These are phyloP conservation scores for Nylanderia fulva DNA, from an alignment of 1,140 invertebrate genomes.

Conservation along the genomic window DNA sequence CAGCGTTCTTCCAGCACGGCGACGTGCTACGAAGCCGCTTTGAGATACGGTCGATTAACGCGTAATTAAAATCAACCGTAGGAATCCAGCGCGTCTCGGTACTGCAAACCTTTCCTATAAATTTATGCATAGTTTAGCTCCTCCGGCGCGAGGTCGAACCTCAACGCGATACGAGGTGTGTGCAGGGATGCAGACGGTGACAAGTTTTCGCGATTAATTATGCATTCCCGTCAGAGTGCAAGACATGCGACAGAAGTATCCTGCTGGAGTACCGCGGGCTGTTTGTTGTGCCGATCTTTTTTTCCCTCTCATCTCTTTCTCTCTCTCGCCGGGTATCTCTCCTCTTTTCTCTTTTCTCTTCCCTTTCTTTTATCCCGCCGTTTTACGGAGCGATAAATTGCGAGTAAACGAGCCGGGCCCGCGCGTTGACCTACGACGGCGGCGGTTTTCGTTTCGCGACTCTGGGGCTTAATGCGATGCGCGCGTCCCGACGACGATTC, in stretches of 20 bases:
- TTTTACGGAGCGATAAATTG: conserved; percentile 58
- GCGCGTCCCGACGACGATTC: conserved; percentile 34
- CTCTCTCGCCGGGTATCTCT: too few relatives aligned
- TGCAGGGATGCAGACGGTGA: background rate
- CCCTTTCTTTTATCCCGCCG: background rate
- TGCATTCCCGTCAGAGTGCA: conserved; percentile 41
- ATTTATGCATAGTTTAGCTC: conserved; percentile 31
- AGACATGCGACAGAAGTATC: conserved; percentile 26
- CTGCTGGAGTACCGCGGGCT: conserved; percentile 24
- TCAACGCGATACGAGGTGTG: background rate
- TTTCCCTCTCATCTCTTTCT: background rate
- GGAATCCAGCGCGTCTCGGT: conserved; percentile 38
- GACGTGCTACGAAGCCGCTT: conserved; percentile 9
- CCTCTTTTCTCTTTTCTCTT: background rate
- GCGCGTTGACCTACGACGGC: conserved; percentile 54
- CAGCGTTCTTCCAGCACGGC: background rate
- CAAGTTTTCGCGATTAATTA: conserved; percentile 53
- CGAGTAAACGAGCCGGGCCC: conserved; percentile 48
- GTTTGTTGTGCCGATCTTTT: conserved; percentile 37
- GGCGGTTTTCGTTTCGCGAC: conserved; percentile 56
- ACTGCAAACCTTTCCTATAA: conserved; percentile 40
- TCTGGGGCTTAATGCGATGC: conserved; percentile 53
- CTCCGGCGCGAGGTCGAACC: background rate
- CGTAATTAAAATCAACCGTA: conserved; percentile 49
- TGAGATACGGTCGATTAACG: conserved; percentile 44